These are phyloP conservation scores for Schlechtendalia chinensis DNA, from an alignment of 1,140 invertebrate species.

Conservation along the genomic window DNA sequence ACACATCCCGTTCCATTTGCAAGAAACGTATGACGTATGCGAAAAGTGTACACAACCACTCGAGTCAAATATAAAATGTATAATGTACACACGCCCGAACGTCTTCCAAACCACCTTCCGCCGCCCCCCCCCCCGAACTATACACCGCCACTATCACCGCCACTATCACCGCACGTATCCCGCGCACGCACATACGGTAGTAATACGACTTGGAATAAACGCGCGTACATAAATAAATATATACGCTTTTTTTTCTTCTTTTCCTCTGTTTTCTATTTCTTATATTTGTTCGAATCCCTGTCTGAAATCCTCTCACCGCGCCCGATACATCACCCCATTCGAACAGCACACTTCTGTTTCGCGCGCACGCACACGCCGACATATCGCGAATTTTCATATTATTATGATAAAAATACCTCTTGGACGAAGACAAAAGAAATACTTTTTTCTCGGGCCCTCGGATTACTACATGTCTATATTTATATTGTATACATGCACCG, in stretches of 20 bases:
- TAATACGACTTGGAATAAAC: slow-evolving; percentile 29
- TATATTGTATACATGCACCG: not conserved
- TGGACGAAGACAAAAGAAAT: not conserved
- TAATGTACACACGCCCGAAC: slow-evolving; percentile 30
- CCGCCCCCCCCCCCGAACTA: not conserved
- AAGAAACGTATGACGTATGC: slow-evolving; percentile 37
- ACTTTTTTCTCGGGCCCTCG: not conserved
- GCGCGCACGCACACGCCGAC: not conserved
- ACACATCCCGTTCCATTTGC: slow-evolving; percentile 25
- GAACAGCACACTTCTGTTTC: slow-evolving; percentile 20
- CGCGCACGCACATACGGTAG: not conserved
- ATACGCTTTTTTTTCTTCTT: not conserved
- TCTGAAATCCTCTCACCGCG: slow-evolving; percentile 25
- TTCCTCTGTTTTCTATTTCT: not conserved
- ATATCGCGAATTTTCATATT: slow-evolving; percentile 22
- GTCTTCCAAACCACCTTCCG: not conserved
- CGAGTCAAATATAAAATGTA: slow-evolving; percentile 39
- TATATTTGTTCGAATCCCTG: slow-evolving; percentile 35
- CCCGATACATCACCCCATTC: slow-evolving; percentile 27
- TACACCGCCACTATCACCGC: too few species aligned
- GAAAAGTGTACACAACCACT: slow-evolving; percentile 36
- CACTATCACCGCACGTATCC: too few species aligned
- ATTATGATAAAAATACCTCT: slow-evolving; percentile 26
- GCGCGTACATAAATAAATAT: slow-evolving; percentile 1
- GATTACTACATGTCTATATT: not conserved